These are phyloP conservation scores for Ormyrus thymus DNA, from an alignment of 2,888 invertebrate species.

Conservation along the genomic window DNA sequence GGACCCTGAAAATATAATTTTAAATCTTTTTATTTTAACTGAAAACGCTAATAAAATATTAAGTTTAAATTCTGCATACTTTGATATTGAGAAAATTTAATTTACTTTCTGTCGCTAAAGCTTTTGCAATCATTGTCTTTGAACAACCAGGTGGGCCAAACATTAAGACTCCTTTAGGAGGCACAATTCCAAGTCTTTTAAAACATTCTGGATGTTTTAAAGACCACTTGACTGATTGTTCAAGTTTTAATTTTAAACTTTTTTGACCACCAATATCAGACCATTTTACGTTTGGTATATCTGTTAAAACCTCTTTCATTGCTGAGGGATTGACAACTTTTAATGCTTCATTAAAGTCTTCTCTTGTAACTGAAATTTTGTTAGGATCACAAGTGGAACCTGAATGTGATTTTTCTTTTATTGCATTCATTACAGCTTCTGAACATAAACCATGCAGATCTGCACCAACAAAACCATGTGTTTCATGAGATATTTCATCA, in stretches of 20 bases:
- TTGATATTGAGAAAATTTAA: slow-evolving; percentile 97
- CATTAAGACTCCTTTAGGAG: slow-evolving; percentile 93
- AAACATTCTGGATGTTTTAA: slow-evolving; percentile 90
- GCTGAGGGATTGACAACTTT: slow-evolving; percentile 89
- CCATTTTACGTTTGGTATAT: slow-evolving; percentile 93
- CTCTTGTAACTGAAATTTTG: slow-evolving; percentile 64
- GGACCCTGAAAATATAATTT: slow-evolving; percentile 80
- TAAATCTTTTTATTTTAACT: background rate
- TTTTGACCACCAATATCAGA: slow-evolving; percentile 94
- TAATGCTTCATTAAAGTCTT: slow-evolving; percentile 81
- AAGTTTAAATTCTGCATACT: slow-evolving; percentile 69
- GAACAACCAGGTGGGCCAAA: slow-evolving; percentile 99
- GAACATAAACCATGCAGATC: slow-evolving; percentile 88
- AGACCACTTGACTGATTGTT: slow-evolving; percentile 96
- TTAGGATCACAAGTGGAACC: slow-evolving; percentile 24
- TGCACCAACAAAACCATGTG: slow-evolving; percentile 94
- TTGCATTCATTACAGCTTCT: slow-evolving; percentile 82
- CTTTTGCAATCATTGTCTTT: slow-evolving; percentile 98
- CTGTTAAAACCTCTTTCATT: slow-evolving; percentile 91
- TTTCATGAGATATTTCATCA: slow-evolving; percentile 80
- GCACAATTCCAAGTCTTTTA: slow-evolving; percentile 85
- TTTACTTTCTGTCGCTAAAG: slow-evolving; percentile 95
- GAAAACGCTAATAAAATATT: background rate
- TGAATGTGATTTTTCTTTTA: slow-evolving; percentile 73
- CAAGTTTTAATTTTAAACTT: slow-evolving; percentile 88